Evolutionary conservation across 2,797 vertebrate genomes (phyloP).

Genomic region (Lepus townsendii): DNA sequence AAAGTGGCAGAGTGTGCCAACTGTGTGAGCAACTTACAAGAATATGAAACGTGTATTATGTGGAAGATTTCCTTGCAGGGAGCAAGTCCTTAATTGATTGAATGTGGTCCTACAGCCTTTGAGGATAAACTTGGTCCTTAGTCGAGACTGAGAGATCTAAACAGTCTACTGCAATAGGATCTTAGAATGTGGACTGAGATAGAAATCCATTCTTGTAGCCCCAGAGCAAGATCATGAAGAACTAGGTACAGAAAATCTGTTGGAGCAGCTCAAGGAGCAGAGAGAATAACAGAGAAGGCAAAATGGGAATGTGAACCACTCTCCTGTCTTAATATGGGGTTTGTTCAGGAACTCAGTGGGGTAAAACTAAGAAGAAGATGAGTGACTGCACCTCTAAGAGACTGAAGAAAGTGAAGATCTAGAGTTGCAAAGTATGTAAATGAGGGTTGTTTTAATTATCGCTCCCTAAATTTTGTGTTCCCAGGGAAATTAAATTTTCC

Average conservation of each 20-base stretch:
- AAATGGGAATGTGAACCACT: background rate
- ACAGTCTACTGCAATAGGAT: background rate
- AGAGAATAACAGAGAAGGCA: background rate
- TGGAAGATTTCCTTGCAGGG: background rate
- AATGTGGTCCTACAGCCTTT: background rate
- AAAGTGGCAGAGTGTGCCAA: background rate
- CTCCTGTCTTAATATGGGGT: background rate
- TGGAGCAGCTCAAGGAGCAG: background rate
- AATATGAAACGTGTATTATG: background rate
- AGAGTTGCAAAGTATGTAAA: background rate
- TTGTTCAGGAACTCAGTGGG: background rate
- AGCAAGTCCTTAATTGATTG: background rate
- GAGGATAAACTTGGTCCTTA: background rate
- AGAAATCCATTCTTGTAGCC: background rate
- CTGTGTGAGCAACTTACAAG: background rate
- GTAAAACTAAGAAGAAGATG: background rate
- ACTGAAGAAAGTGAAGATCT: background rate
- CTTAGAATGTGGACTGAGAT: background rate
- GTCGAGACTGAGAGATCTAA: background rate
- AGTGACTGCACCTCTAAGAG: background rate
- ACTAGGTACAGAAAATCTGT: background rate
- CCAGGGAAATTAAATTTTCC: background rate
- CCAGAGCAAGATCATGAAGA: background rate
- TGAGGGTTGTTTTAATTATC: background rate
- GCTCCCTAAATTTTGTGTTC: background rate